phyloP scores from a whole-genome alignment of 2,797 vertebrate species.

The Hydrophis major region DNA sequence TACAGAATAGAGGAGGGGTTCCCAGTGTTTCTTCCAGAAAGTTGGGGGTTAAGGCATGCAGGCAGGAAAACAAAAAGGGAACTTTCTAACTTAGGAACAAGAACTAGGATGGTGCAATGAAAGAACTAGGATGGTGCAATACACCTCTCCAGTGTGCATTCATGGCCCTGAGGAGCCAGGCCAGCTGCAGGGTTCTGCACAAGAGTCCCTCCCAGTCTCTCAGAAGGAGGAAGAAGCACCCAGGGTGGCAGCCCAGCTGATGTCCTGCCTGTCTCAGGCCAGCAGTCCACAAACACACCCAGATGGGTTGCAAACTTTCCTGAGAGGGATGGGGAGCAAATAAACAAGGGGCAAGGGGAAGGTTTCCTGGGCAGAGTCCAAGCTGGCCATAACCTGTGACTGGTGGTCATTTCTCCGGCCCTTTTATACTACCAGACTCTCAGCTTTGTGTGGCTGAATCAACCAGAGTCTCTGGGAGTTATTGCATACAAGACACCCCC shows the following conservation, averaged over 20 bases:
- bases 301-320: background rate
- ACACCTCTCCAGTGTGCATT: background rate
- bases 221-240: background rate
- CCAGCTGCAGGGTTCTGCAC: background rate
- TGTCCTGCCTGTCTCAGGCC: background rate
- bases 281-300: background rate
- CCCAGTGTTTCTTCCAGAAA: background rate
- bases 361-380: background rate
- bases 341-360: background rate
- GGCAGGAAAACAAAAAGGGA: background rate
- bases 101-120: no score
- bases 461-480: background rate
- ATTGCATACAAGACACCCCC: background rate
- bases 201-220: background rate
- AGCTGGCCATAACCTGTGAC: background rate
- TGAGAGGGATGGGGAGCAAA: background rate
- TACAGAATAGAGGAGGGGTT: background rate
- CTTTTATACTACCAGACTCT: background rate
- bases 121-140: background rate
- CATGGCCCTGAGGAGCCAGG: background rate
- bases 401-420: background rate
- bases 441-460: background rate
- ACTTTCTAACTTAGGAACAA: background rate
- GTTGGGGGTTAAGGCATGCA: background rate
- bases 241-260: background rate